Evolutionary conservation across 1,140 invertebrate genomes (phyloP), one percentile per base, ranked within the genome.

Genomic region (Apis cerana): DNA sequence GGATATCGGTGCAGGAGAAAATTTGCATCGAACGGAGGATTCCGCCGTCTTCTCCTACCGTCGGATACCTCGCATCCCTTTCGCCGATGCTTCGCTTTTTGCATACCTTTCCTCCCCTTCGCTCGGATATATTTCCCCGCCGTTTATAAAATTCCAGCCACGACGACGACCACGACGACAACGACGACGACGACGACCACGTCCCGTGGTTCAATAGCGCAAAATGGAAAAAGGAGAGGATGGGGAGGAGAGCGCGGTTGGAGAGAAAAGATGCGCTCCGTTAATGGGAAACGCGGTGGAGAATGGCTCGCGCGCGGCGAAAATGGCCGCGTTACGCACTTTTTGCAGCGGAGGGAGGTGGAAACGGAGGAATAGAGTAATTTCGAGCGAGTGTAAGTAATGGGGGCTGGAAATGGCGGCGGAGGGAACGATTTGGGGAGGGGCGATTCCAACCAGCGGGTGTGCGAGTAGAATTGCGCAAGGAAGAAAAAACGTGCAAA

Each of bases 21-120:
- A 88, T 86, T 88, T 88, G 79, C 82, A 86, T 88, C 75, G 86
- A 86, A 84, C 48, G 70, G 4, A 5, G 75, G 75, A 86, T 86
- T 80, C 76, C 52, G 64, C 33, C 75, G 77, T 76, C 80, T 77
- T 68, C 61, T 43, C 27, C 54, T 65, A 17, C 12, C 43, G 64
- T 15, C 23, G 21, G 48, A 56, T 33, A 75, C 58, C 17, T 19
- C 13, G 11, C 48, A 9, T 13, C 61, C 13, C 13, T 15, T 17
- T 19, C n/a, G n/a, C 10, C 70, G 85, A 80, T 68, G 71, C 77
- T 84, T 84, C 27, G 58, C 72, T 85, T 86, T 78, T 68, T 68
- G 72, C 80, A 82, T 82, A 82, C 80, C 80, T 58, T 43, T 8
- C 54, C 27, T 15, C 1, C 13, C 15, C 17, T 56, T 7, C 54